Percentiles rank a stretch among this genome's conserved stretches.
phyloP scores from a whole-genome alignment of 2,888 invertebrate genomes.

The Pammene aurita region DNA sequence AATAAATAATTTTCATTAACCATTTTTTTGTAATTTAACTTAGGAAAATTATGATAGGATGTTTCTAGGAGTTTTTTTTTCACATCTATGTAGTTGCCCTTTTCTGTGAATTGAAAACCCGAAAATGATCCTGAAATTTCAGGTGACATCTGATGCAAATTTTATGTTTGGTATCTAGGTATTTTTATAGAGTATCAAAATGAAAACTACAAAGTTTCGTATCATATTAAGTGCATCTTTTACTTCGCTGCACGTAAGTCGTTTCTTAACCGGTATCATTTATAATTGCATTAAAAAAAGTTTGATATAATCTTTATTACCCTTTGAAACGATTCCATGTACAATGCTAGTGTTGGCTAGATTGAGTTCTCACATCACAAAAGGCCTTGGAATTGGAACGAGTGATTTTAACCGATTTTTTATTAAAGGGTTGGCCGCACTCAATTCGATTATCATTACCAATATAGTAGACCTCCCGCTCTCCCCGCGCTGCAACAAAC shows the following conservation, averaged over 20 bases:
- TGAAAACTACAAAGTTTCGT: neutral
- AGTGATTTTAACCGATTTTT: conserved; percentile 78
- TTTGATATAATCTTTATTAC: conserved; percentile 72
- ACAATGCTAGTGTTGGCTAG: conserved; percentile 68
- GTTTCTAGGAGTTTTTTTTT: too few relatives aligned
- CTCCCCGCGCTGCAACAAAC: conserved; percentile 45
- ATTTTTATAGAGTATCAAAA: too few relatives aligned
- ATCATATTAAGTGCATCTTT: neutral
- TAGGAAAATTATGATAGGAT: too few relatives aligned
- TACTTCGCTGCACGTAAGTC: conserved; percentile 27
- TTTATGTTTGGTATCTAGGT: neutral
- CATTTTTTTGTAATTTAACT: too few relatives aligned
- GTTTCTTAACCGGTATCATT: conserved; percentile 26
- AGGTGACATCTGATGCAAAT: neutral
- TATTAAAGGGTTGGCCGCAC: conserved; percentile 81
- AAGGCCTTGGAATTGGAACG: conserved; percentile 71
- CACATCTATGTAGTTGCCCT: too few relatives aligned
- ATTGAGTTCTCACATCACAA: conserved; percentile 83
- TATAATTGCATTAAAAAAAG: conserved; percentile 41
- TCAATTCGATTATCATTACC: conserved; percentile 79
- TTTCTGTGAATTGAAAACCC: too few relatives aligned
- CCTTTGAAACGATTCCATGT: conserved; percentile 66
- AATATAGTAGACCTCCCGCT: conserved; percentile 54
- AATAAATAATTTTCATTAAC: too few relatives aligned
- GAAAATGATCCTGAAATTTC: too few relatives aligned